Base-by-base conservation (phyloP, 2,113 vertebrate genomes). In the Anoura caudifer region DNA sequence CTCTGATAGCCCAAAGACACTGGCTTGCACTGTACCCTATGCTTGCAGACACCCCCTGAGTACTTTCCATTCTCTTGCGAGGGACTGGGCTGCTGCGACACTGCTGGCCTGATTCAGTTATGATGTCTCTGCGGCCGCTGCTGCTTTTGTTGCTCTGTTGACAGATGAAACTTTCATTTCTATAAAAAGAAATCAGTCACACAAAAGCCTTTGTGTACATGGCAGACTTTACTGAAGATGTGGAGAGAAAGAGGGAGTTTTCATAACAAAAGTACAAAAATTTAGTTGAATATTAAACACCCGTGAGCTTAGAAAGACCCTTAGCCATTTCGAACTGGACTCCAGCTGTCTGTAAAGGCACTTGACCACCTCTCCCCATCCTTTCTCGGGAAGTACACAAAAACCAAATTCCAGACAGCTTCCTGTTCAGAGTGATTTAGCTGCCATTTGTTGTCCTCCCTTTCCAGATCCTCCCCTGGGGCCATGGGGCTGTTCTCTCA, bases 191-290 rank as follows among this genome's bases (percentile, higher is more conserved):
- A 81, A 95, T 33, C 79, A 95, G 41, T 22, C 1, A 0, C 72
- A 89, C 89, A 45, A 45, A 81, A 45, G 14, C n/a, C n/a, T 93
- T 52, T 16, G 41, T 80, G 59, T 93, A 47, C 8, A 17, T 11
- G 87, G 59, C 93, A 84, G 82, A 90, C 80, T 97, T 97, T 97
- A 97, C 97, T 97, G 94, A 92, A 87, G 80, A 90, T 95, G 1
- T 87, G 75, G 70, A 91, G 77, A 93, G 47, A 83, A 16, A 33
- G 65, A 82, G 87, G 73, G 82, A 33, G 50, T 72, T 89, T 96
- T 95, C 95, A 96, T n/a, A 95, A 90, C 94, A 96, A 95, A 96
- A 95, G 61, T 96, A 97, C 95, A 97, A 96, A 97, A 33, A 83
- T 61, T 80, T 69, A 22, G 17, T n/a, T 90, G 69, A 90, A 36